Conservation (phyloP, 2,113 vertebrate genomes). For the Martes martes region DNA sequence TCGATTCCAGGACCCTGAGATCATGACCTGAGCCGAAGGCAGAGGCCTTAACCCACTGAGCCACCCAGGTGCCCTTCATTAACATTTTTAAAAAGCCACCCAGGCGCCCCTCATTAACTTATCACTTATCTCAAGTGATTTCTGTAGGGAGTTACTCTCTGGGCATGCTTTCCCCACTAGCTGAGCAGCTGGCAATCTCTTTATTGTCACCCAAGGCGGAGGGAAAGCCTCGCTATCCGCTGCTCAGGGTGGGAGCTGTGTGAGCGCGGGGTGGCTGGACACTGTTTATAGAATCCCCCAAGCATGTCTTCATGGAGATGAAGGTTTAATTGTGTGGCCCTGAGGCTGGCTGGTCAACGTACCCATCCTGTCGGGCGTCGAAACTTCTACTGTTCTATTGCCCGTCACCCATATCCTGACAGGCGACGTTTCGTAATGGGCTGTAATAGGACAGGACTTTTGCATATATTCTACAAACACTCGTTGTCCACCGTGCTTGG, state of each 20-base stretch:
- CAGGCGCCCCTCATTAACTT: no score
- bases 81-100: neutral
- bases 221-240: neutral
- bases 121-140: neutral
- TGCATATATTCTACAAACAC: neutral
- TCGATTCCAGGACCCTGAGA: no score
- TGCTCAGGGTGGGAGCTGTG: neutral
- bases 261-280: neutral
- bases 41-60: no score
- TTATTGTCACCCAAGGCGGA: neutral
- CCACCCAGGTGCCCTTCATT: neutral
- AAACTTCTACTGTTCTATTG: neutral
- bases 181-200: neutral
- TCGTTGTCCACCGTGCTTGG: neutral
- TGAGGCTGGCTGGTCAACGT: neutral
- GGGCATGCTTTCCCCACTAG: neutral
- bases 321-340: neutral
- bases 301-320: neutral
- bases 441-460: neutral
- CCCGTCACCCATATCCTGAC: neutral
- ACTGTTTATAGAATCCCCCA: neutral
- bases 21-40: no score
- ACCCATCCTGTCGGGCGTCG: neutral
- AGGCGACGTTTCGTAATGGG: neutral
- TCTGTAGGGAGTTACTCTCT: neutral